These are phyloP conservation scores for Drepana arcuata DNA, from an alignment of 1,140 invertebrate genomes.

Conservation along the genomic window DNA sequence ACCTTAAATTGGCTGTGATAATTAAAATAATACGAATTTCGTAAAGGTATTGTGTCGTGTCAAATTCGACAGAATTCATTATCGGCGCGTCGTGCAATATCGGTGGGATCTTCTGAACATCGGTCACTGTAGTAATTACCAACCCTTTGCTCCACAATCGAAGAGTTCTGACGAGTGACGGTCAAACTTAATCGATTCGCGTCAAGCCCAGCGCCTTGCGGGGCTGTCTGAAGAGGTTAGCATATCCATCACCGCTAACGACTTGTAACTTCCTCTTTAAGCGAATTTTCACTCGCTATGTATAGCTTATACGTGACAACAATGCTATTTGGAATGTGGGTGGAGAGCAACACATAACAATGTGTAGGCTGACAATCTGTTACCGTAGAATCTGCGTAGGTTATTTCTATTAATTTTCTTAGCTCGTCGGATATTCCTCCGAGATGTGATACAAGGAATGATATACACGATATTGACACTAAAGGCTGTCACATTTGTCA, in stretches of 20 bases:
- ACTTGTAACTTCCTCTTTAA: conserved; percentile 21
- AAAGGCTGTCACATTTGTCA: neutral
- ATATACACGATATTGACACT: neutral
- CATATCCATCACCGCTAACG: conserved; percentile 27
- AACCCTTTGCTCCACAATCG: conserved; percentile 37
- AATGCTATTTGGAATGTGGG: conserved; percentile 12
- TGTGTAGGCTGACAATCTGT: conserved; percentile 24
- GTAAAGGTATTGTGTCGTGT: conserved; percentile 25
- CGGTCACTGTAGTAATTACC: conserved; percentile 44
- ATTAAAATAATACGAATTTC: conserved; percentile 29
- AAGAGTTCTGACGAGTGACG: no score
- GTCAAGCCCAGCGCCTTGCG: conserved; percentile 28
- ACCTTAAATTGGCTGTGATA: no score
- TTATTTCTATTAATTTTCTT: conserved; percentile 11
- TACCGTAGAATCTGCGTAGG: conserved; percentile 10
- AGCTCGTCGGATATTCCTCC: no score
- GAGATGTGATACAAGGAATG: neutral
- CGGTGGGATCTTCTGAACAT: conserved; percentile 32
- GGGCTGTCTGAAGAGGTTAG: conserved; percentile 21
- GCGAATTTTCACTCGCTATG: conserved; percentile 14
- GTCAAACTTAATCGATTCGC: conserved; percentile 60
- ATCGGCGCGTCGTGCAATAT: conserved; percentile 36
- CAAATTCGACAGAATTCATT: conserved; percentile 58
- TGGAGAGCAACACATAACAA: conserved; percentile 2
- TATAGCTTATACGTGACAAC: conserved; percentile 14